Percentiles rank a stretch among this genome's conserved stretches.
Evolutionary conservation across 2,113 vertebrate genomes (phyloP).

Genomic region (Noctilio leporinus): DNA sequence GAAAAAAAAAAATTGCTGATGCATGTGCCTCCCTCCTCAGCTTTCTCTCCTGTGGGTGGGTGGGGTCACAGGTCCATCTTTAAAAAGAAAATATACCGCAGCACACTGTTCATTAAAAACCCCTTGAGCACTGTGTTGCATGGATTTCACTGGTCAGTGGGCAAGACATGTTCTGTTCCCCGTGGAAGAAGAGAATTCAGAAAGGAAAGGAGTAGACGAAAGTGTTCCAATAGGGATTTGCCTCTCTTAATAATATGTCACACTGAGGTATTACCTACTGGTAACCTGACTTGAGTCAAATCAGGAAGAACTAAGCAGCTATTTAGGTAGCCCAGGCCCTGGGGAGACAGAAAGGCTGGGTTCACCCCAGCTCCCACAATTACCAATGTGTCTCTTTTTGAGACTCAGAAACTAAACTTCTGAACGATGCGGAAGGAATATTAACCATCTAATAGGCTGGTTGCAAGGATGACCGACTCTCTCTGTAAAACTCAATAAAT

Average conservation of each 20-base stretch:
- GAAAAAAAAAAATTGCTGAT: background rate
- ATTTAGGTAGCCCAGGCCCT: background rate
- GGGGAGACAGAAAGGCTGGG: background rate
- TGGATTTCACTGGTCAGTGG: background rate
- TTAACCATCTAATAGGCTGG: background rate
- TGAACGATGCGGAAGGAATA: background rate
- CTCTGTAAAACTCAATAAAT: background rate
- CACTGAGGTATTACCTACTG: background rate
- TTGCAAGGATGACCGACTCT: no score
- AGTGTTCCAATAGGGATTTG: background rate
- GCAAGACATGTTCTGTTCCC: constrained; percentile 21
- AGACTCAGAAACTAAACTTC: background rate
- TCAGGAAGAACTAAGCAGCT: background rate
- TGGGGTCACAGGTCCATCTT: background rate
- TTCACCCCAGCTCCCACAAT: background rate
- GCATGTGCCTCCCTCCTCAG: background rate
- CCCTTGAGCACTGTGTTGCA: background rate
- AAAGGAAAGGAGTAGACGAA: constrained; percentile 36
- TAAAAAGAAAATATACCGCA: background rate
- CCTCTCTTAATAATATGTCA: background rate
- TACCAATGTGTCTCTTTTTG: background rate
- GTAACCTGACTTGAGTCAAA: background rate
- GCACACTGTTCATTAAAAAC: constrained; percentile 23
- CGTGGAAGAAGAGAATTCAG: background rate
- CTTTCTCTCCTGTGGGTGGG: background rate